Percentiles rank a stretch among this genome's conserved stretches.
Conservation (phyloP, 1,140 invertebrate species). For the Brachionus sp. region DNA sequence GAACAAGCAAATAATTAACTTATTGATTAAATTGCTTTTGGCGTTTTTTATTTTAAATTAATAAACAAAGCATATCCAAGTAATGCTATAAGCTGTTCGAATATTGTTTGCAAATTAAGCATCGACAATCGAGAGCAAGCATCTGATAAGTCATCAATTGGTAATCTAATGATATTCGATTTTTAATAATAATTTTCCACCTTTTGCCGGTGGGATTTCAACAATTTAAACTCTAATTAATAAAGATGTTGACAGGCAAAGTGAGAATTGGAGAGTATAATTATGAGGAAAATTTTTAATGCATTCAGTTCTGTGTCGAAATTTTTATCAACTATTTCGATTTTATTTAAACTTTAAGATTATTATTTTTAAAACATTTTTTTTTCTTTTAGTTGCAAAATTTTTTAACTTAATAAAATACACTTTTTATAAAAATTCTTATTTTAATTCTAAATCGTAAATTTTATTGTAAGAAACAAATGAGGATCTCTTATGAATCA, state of each 20-base stretch:
- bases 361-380: too few species aligned
- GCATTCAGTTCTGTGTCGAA: background rate
- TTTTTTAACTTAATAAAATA: too few species aligned
- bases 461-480: too few species aligned
- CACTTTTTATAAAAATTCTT: too few species aligned
- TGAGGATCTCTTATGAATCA: too few species aligned
- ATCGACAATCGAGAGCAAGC: slow-evolving; percentile 6
- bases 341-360: too few species aligned
- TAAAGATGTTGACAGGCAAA: slow-evolving; percentile 8
- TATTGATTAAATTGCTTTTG: slow-evolving; percentile 42
- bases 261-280: background rate
- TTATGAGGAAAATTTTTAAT: background rate
- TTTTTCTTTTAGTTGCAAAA: too few species aligned
- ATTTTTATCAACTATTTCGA: background rate
- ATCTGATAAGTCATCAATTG: slow-evolving; percentile 11
- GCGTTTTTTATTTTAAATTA: background rate
- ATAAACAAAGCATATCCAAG: slow-evolving; percentile 23
- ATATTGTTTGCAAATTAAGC: background rate
- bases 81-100: background rate
- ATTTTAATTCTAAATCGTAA: too few species aligned
- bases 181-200: background rate
- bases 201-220: background rate
- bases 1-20: slow-evolving; percentile 42
- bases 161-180: background rate
- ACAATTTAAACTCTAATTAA: slow-evolving; percentile 7